Evolutionary conservation across 2,113 vertebrate species (phyloP).

Genomic region (Egretta garzetta): DNA sequence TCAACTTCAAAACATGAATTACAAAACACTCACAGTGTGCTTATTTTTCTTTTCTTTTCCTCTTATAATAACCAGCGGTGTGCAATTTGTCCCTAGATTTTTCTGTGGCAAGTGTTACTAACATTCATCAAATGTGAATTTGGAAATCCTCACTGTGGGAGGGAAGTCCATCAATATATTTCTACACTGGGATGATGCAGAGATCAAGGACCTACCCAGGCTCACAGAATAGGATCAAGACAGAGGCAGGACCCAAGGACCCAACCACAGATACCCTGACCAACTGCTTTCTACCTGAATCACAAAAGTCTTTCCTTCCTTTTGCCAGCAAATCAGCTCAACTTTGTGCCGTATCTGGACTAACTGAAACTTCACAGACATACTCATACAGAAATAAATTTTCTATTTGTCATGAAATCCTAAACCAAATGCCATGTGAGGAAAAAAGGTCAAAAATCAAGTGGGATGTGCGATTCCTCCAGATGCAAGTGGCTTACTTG

Average conservation of each 20-base stretch:
- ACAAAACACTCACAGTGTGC: not conserved
- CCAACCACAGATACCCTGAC: not conserved
- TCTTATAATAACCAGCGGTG: not conserved
- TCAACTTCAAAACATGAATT: not conserved
- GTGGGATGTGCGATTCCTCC: not conserved
- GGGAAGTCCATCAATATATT: not conserved
- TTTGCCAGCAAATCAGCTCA: not conserved
- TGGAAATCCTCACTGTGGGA: not conserved
- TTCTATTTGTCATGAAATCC: not conserved
- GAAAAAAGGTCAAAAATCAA: constrained; percentile 7
- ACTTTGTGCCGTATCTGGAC: not conserved
- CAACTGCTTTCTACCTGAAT: not conserved
- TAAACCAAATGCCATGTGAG: not conserved
- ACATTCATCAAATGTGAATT: not conserved
- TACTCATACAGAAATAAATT: not conserved
- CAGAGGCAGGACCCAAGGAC: not conserved
- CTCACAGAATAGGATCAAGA: not conserved
- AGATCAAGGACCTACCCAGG: not conserved
- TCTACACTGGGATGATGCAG: not conserved
- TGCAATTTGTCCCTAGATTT: not conserved
- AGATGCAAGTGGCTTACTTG: not conserved
- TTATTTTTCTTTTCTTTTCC: not conserved
- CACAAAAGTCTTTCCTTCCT: not conserved
- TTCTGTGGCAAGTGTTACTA: not conserved
- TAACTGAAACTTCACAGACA: not conserved